phyloP scores from a whole-genome alignment of 2,797 vertebrate species.

The Gymnocypris eckloni region DNA sequence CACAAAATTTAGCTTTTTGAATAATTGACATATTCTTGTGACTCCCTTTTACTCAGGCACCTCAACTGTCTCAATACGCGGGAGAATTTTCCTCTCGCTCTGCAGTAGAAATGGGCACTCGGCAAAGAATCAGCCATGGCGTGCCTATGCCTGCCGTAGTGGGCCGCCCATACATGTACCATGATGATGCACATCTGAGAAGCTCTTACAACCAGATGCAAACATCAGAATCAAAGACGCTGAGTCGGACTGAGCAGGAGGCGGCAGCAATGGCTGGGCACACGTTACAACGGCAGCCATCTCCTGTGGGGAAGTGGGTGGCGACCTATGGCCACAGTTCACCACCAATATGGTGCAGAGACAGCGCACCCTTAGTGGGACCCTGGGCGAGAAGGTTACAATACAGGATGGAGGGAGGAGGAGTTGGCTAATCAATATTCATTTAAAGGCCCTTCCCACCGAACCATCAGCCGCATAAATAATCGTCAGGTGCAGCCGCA shows the following conservation, averaged over 20 bases:
- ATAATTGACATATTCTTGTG: neutral
- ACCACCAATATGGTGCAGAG: conserved; percentile 60
- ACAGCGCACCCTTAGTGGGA: conserved; percentile 78
- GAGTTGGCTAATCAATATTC: conserved; percentile 73
- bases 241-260: conserved; percentile 70
- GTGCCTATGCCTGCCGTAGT: conserved; percentile 45
- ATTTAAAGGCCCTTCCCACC: conserved; percentile 89
- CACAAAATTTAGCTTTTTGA: neutral
- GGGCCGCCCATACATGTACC: conserved; percentile 42
- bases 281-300: conserved; percentile 53
- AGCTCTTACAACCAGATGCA: conserved; percentile 67
- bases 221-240: conserved; percentile 65
- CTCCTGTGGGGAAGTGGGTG: conserved; percentile 51
- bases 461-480: conserved; percentile 90
- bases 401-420: conserved; percentile 67
- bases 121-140: conserved; percentile 72
- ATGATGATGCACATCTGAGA: conserved; percentile 58
- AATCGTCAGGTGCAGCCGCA: conserved; percentile 79
- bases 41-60: conserved; percentile 67
- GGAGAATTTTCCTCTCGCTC: conserved; percentile 86
- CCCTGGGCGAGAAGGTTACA: conserved; percentile 66
- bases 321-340: conserved; percentile 45
- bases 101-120: conserved; percentile 79
- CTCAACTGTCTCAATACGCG: conserved; percentile 72
- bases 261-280: conserved; percentile 46